Conservation (phyloP, 2,113 vertebrate species). For the Electrona antarctica region DNA sequence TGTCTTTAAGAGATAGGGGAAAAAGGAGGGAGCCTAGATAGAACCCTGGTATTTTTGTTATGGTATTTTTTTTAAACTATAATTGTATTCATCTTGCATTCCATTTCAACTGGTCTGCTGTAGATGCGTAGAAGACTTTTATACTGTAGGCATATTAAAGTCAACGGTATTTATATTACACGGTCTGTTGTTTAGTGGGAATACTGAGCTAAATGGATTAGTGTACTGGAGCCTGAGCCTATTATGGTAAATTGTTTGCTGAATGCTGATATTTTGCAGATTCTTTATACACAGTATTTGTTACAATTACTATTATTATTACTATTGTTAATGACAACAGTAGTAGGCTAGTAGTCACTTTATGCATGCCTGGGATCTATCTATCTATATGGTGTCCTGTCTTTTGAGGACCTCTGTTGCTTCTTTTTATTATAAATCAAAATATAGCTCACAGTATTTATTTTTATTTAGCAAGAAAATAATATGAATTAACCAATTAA, state of each 20-base stretch:
- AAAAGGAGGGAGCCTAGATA: too few relatives aligned
- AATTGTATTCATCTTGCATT: too few relatives aligned
- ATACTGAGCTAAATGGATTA: too few relatives aligned
- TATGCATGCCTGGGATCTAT: background rate
- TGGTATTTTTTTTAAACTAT: too few relatives aligned
- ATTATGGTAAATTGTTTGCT: background rate
- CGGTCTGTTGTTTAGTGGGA: too few relatives aligned
- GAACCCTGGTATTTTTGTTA: too few relatives aligned
- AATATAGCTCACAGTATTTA: background rate
- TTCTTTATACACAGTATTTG: background rate
- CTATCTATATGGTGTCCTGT: constrained; percentile 3
- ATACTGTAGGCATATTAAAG: too few relatives aligned
- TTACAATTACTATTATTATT: constrained; percentile 14
- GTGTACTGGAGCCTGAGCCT: too few relatives aligned
- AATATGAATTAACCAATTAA: constrained; percentile 1
- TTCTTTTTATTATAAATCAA: background rate
- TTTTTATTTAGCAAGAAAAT: constrained; percentile 19
- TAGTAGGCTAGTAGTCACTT: background rate
- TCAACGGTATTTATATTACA: too few relatives aligned
- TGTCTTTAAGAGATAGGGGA: too few relatives aligned
- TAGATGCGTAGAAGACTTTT: too few relatives aligned
- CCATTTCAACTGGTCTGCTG: too few relatives aligned
- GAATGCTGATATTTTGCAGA: background rate
- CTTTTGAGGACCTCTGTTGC: constrained; percentile 29
- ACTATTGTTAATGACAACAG: background rate